Conservation (phyloP, 2,797 vertebrate genomes). For the Muscicapa striata region DNA sequence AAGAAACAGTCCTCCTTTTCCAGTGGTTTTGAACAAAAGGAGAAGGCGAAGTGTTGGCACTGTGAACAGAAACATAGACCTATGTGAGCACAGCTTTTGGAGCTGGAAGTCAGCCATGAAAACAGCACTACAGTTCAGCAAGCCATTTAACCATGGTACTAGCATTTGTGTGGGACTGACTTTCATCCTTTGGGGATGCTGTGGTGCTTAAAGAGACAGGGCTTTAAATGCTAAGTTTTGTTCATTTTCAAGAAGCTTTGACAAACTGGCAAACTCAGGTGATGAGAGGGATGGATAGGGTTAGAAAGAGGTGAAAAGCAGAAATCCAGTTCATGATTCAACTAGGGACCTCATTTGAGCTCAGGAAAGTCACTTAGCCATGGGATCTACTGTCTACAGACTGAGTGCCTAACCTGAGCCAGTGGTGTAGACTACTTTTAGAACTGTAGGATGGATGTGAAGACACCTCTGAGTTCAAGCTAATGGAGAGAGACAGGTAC, state of each 20-base stretch:
- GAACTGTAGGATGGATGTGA: neutral
- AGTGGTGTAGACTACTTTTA: neutral
- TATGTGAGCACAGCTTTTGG: neutral
- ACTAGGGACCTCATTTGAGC: neutral
- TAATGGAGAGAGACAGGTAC: neutral
- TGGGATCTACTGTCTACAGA: neutral
- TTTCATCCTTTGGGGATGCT: neutral
- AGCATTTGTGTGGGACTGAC: neutral
- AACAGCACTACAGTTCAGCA: neutral
- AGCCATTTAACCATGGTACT: neutral
- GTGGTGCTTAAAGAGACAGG: neutral
- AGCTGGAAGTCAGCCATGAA: neutral
- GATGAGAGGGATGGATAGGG: neutral
- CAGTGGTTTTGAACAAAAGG: slow-evolving; percentile 18
- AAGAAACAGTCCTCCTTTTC: slow-evolving; percentile 21
- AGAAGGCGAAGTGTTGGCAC: neutral
- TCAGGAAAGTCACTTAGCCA: neutral
- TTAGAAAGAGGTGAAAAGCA: neutral
- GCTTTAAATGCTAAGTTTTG: neutral
- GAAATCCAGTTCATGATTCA: neutral
- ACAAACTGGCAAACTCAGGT: neutral
- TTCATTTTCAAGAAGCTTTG: neutral
- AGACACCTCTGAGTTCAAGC: neutral
- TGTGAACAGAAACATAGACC: neutral
- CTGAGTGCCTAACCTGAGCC: neutral